A percentile compares a stretch with the other conserved stretches of the same genome.
These are phyloP conservation scores for Cossypha dichroa DNA, from an alignment of 2,797 vertebrate species.

Conservation along the genomic window DNA sequence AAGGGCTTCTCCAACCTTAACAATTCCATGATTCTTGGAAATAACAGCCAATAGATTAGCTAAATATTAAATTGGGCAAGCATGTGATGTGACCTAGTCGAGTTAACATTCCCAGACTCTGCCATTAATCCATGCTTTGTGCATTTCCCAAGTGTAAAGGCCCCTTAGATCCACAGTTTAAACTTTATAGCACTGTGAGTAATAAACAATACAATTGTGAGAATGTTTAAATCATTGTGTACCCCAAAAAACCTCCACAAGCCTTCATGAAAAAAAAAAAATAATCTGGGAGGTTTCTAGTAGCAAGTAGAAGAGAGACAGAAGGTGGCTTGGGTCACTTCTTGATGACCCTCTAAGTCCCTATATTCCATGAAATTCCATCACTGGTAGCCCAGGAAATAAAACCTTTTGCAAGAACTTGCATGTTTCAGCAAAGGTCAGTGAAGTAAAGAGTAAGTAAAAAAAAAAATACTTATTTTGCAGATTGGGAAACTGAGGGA, in stretches of 20 bases:
- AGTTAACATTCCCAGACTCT: background rate
- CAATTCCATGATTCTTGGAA: background rate
- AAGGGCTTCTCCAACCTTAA: background rate
- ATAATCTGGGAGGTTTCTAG: background rate
- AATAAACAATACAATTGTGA: background rate
- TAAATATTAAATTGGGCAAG: background rate
- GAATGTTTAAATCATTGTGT: background rate
- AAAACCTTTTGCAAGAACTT: background rate
- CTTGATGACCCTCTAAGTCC: background rate
- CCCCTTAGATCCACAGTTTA: background rate
- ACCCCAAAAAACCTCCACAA: background rate
- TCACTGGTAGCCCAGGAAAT: background rate
- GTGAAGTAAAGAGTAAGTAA: background rate
- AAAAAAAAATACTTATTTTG: background rate
- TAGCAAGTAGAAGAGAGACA: background rate
- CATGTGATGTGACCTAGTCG: background rate
- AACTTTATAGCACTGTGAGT: background rate
- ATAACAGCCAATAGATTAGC: background rate
- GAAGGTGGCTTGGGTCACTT: background rate
- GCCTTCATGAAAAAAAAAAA: background rate
- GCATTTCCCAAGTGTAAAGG: background rate
- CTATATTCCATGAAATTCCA: background rate
- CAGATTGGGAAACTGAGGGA: background rate
- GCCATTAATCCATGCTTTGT: background rate
- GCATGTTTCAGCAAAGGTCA: background rate